Percentiles rank a stretch among this genome's conserved stretches.
phyloP scores from a whole-genome alignment of 2,113 vertebrate species.

The Odontophorus gujanensis region DNA sequence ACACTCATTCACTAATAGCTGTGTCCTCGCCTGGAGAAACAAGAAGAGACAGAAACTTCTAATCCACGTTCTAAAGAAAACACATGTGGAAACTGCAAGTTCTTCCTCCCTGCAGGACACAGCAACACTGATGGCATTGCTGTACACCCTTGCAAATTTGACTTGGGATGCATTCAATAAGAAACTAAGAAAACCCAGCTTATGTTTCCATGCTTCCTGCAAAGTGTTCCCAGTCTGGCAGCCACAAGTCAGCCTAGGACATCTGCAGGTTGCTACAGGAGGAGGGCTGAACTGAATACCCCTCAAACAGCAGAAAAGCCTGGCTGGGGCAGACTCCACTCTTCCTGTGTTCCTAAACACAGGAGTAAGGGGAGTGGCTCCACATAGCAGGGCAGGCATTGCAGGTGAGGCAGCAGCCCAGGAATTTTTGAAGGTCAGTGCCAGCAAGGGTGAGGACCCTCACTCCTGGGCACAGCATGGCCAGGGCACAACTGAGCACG shows the following conservation, averaged over 20 bases:
- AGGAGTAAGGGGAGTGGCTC: neutral
- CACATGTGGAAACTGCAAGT: accelerated
- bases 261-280: neutral
- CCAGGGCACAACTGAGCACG: no score
- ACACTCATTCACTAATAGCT: neutral
- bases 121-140: accelerated
- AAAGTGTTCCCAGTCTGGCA: neutral
- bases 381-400: neutral
- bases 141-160: neutral
- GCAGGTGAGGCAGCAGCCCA: neutral
- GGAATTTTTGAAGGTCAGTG: neutral
- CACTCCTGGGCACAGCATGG: neutral
- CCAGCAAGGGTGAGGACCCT: neutral
- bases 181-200: neutral
- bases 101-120: neutral
- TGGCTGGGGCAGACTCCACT: accelerated
- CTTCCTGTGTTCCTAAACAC: neutral
- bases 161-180: neutral
- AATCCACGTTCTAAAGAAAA: neutral
- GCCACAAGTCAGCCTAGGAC: neutral
- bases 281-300: neutral
- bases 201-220: neutral
- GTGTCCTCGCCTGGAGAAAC: neutral
- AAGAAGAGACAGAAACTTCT: neutral
- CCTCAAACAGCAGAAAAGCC: neutral